Evolutionary conservation across 2,113 vertebrate genomes (phyloP).

Genomic region (Opisthocomus hoazin): DNA sequence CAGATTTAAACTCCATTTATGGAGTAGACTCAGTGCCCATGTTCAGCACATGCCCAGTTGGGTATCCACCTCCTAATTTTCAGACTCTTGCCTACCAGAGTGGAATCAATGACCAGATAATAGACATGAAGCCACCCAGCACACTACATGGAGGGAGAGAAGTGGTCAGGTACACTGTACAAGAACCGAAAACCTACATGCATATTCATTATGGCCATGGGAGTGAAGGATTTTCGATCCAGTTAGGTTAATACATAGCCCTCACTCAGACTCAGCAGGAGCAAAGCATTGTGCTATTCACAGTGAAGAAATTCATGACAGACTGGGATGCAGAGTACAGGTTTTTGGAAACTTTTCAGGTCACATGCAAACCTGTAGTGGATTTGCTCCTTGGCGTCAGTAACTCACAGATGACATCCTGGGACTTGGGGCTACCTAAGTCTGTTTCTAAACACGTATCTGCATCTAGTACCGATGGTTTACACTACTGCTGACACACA

Average conservation of each 20-base stretch:
- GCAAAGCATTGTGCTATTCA: not conserved
- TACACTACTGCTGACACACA: not conserved
- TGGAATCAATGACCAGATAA: not conserved
- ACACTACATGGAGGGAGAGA: not conserved
- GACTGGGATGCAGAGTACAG: not conserved
- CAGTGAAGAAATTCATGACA: not conserved
- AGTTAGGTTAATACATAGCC: not conserved
- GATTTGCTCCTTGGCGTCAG: not conserved
- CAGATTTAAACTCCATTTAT: not conserved
- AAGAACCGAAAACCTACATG: not conserved
- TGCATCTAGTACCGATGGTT: not conserved
- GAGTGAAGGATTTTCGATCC: not conserved
- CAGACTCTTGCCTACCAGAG: not conserved
- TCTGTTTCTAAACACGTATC: not conserved
- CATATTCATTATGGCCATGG: not conserved
- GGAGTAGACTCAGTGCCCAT: not conserved
- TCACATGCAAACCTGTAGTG: not conserved
- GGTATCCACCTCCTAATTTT: not conserved
- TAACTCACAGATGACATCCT: rapidly evolving
- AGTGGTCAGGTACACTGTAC: not conserved
- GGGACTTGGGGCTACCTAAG: not conserved
- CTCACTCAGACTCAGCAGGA: not conserved
- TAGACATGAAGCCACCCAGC: not conserved
- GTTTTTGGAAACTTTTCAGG: not conserved
- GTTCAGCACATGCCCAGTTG: not conserved